Percentiles rank a stretch among this genome's conserved stretches.
Evolutionary conservation across 1,140 invertebrate genomes (phyloP).

Genomic region (Theocolax elegans): DNA sequence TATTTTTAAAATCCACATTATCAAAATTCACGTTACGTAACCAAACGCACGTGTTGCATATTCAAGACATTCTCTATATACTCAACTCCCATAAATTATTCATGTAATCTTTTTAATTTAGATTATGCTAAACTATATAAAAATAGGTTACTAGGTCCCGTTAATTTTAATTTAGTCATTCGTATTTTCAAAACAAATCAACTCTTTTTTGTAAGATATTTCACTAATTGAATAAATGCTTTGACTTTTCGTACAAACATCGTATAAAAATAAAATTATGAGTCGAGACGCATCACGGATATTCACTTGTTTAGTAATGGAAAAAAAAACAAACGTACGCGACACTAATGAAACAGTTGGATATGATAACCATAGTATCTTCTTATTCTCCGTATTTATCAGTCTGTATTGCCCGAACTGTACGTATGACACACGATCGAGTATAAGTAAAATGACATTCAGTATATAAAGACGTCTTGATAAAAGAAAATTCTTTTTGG

Average conservation of each 20-base stretch:
- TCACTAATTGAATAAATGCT: no score
- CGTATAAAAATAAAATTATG: no score
- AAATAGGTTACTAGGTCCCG: background rate
- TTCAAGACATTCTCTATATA: background rate
- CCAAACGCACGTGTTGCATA: background rate
- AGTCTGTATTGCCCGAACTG: background rate
- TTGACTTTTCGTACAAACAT: no score
- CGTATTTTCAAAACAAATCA: no score
- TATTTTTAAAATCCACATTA: background rate
- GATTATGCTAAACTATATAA: background rate
- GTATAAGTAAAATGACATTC: background rate
- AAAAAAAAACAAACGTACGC: no score
- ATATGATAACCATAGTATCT: no score
- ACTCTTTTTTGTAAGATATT: no score
- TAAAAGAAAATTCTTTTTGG: slow-evolving; percentile 1
- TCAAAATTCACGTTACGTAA: slow-evolving; percentile 1
- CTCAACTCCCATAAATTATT: background rate
- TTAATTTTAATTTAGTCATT: no score
- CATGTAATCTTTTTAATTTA: background rate
- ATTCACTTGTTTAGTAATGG: no score
- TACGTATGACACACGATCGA: background rate
- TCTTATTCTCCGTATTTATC: background rate
- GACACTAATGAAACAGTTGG: no score
- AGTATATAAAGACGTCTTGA: background rate
- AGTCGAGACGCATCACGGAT: no score